Evolutionary conservation across 2,797 vertebrate genomes (phyloP).

Genomic region (Pseudomugil gertrudae): DNA sequence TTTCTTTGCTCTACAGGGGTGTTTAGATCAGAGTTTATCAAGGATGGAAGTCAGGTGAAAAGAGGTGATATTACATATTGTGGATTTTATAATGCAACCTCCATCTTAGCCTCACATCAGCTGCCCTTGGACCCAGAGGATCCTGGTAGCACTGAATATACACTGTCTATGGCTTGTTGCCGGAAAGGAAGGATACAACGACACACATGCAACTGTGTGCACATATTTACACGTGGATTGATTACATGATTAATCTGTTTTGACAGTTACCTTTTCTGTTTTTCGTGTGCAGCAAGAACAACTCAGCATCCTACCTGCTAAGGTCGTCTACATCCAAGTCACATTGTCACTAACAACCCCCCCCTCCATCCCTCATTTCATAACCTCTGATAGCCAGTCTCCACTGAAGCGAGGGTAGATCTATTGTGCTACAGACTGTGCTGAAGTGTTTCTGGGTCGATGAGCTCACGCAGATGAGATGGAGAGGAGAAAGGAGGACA

Average conservation of each 20-base stretch:
- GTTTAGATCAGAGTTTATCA: conserved; percentile 18
- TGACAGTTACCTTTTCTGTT: conserved; percentile 31
- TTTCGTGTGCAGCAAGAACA: conserved; percentile 31
- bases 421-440: conserved; percentile 70
- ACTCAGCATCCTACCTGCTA: conserved; percentile 15
- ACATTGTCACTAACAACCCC: conserved; percentile 55
- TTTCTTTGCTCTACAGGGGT: conserved; percentile 20
- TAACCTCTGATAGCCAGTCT: conserved; percentile 67
- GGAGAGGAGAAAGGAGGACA: conserved; percentile 57
- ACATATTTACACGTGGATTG: conserved; percentile 8
- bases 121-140: conserved; percentile 14
- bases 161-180: conserved; percentile 11
- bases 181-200: conserved; percentile 44
- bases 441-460: conserved; percentile 74
- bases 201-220: conserved; percentile 11
- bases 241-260: conserved; percentile 39
- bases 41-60: conserved; percentile 1
- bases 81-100: neutral
- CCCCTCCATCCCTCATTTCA: conserved; percentile 37
- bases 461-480: conserved; percentile 52
- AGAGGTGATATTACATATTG: conserved; percentile 11
- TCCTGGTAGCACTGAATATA: conserved; percentile 1
- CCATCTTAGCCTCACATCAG: conserved; percentile 2
- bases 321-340: conserved; percentile 40
- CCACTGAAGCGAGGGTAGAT: conserved; percentile 73